These are phyloP conservation scores for Parasteatoda tepidariorum DNA, from an alignment of 1,140 invertebrate species.

Conservation along the genomic window DNA sequence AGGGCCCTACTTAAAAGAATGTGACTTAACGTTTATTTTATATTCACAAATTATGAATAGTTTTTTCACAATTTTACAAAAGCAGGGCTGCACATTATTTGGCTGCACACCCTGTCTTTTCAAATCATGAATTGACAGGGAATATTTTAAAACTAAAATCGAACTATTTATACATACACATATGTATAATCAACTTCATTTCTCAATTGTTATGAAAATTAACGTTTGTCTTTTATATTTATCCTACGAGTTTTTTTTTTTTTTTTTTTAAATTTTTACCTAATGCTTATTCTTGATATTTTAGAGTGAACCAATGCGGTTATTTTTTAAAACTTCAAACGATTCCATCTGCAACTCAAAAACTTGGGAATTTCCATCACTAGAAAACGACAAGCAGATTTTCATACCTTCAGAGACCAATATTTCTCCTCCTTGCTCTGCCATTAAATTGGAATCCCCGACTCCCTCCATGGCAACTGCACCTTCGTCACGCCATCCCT, in stretches of 20 bases:
- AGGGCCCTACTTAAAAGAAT: too few species aligned
- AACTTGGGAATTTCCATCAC: too few species aligned
- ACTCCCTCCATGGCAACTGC: conserved; percentile 28
- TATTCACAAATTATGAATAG: too few species aligned
- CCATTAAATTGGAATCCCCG: not conserved
- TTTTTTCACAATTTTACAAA: too few species aligned
- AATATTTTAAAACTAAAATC: too few species aligned
- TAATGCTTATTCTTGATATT: conserved; percentile 2
- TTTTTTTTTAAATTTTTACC: not conserved
- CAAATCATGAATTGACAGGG: not conserved
- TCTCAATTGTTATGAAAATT: too few species aligned
- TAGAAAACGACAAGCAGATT: not conserved
- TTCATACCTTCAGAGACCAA: not conserved
- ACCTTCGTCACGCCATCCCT: conserved; percentile 34
- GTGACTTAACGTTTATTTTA: too few species aligned
- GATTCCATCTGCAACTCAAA: not conserved
- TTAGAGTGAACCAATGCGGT: conserved; percentile 54
- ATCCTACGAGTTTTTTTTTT: too few species aligned
- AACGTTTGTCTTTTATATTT: too few species aligned
- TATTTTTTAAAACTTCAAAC: conserved; percentile 60
- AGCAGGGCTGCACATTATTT: not conserved
- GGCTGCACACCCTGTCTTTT: not conserved
- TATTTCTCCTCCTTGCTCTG: not conserved
- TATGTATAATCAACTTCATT: too few species aligned
- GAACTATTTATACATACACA: too few species aligned